Evolutionary conservation across 2,113 vertebrate genomes (phyloP).

Genomic region (Ameiurus melas): DNA sequence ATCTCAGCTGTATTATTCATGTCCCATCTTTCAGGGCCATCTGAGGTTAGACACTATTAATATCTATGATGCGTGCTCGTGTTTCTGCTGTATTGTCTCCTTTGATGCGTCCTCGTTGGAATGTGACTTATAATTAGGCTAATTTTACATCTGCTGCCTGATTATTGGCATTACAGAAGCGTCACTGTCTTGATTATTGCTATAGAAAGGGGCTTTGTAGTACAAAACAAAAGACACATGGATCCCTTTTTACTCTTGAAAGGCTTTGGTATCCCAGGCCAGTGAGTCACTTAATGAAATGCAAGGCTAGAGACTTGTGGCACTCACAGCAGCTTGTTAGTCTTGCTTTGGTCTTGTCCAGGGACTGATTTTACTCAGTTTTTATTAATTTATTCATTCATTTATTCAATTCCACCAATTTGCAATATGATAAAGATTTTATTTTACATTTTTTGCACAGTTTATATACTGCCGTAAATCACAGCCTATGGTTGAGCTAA

Average conservation of each 20-base stretch:
- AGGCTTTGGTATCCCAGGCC: conserved; percentile 10
- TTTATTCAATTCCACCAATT: background rate
- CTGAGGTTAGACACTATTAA: conserved; percentile 33
- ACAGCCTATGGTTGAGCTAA: background rate
- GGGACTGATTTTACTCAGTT: background rate
- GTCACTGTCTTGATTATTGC: conserved; percentile 34
- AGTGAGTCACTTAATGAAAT: conserved; percentile 41
- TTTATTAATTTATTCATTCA: background rate
- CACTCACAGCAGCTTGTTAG: conserved; percentile 16
- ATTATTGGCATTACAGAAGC: conserved; percentile 23
- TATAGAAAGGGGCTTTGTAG: conserved; percentile 30
- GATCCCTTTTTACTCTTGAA: conserved; percentile 8
- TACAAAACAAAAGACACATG: conserved; percentile 18
- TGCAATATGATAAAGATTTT: background rate
- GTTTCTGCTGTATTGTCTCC: conserved; percentile 34
- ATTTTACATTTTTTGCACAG: background rate
- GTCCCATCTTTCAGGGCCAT: conserved; percentile 18
- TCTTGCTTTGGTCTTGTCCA: background rate
- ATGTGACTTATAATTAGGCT: conserved; percentile 27
- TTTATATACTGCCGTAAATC: background rate
- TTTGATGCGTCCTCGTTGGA: conserved; percentile 24
- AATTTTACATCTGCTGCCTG: conserved; percentile 39
- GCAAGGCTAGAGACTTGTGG: conserved; percentile 27
- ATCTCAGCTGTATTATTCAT: conserved; percentile 34
- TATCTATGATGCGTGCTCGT: background rate